Conservation (phyloP, 2,888 invertebrate species). For the Apodemia duryi region DNA sequence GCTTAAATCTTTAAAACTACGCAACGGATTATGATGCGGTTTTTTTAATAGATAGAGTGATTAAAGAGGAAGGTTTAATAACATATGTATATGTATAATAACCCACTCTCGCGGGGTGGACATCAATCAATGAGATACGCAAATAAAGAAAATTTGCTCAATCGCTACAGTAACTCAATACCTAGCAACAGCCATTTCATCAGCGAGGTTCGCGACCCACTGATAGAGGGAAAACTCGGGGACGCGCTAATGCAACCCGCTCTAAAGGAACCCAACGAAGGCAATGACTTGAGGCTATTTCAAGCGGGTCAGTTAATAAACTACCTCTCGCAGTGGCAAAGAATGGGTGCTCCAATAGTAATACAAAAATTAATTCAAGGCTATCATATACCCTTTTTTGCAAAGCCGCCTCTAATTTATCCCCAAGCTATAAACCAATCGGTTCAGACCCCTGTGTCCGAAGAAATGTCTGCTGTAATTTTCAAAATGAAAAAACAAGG, state of each 20-base stretch:
- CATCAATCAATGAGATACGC: neutral
- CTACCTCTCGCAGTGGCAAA: constrained; percentile 4
- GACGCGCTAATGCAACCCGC: too few species aligned
- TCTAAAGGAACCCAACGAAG: neutral
- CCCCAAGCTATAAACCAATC: too few species aligned
- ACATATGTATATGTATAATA: neutral
- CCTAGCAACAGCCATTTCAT: neutral
- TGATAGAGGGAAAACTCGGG: too few species aligned
- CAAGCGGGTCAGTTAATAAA: constrained; percentile 15
- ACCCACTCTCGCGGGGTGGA: constrained; percentile 4
- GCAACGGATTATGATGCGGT: too few species aligned
- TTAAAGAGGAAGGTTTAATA: too few species aligned
- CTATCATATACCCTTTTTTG: constrained; percentile 21
- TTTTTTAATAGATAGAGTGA: too few species aligned
- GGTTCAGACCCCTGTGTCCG: constrained; percentile 13
- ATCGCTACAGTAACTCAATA: neutral
- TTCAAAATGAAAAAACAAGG: constrained; percentile 12
- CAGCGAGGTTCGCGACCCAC: neutral
- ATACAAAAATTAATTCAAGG: constrained; percentile 9
- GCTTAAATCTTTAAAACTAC: too few species aligned
- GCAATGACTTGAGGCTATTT: constrained; percentile 17
- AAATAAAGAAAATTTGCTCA: neutral
- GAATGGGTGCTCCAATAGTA: too few species aligned
- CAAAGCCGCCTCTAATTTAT: too few species aligned
- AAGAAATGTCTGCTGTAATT: constrained; percentile 25